Evolutionary conservation across 2,113 vertebrate species (phyloP).

Genomic region (Xerus inauris): DNA sequence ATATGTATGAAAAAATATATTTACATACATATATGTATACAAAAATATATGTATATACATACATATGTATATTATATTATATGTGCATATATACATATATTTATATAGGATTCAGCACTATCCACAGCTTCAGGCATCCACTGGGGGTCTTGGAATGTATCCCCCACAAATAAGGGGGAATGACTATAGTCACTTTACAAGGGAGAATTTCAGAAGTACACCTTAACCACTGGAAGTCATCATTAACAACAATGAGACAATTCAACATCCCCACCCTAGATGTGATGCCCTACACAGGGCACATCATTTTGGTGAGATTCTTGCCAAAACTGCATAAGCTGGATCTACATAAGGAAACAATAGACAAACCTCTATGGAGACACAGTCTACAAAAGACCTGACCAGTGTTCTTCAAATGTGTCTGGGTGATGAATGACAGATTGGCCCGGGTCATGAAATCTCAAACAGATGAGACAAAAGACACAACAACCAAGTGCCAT

Average conservation of each 20-base stretch:
- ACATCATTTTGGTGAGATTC: rapidly evolving
- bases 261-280: not conserved
- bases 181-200: too few relatives aligned
- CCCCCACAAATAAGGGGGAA: not conserved
- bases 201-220: not conserved
- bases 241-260: not conserved
- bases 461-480: not conserved
- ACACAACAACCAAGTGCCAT: too few relatives aligned
- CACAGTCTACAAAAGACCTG: not conserved
- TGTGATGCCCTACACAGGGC: rapidly evolving
- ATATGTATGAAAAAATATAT: too few relatives aligned
- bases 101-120: too few relatives aligned
- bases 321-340: not conserved
- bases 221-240: not conserved
- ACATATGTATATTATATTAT: too few relatives aligned
- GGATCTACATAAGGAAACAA: not conserved
- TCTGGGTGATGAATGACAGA: not conserved
- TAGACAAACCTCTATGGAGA: rapidly evolving
- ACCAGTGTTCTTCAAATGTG: not conserved
- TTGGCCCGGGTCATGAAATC: not conserved
- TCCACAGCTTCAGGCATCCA: not conserved
- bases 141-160: not conserved
- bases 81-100: too few relatives aligned
- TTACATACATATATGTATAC: too few relatives aligned
- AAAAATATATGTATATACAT: too few relatives aligned